Base-by-base conservation (phyloP, 1,140 invertebrate genomes). In the Ericerus pela region DNA sequence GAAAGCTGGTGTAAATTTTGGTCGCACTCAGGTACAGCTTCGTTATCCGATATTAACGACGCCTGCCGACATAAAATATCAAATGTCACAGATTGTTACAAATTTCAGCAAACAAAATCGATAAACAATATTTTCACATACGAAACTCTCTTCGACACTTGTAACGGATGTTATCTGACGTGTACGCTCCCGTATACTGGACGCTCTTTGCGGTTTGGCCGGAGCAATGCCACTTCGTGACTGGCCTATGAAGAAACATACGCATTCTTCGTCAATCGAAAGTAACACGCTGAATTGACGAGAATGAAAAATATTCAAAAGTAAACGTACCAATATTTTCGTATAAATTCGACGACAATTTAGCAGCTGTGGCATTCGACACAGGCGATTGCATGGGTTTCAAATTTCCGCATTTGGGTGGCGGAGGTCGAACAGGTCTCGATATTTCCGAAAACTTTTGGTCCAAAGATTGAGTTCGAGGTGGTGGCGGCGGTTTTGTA, bases 131-230 rank as follows among this genome's bases (percentile, higher is more conserved):
- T 10, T 33, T 10, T n/a, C n/a, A 33, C 41, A 8, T 16, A 47
- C 41, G 20, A 47, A 41, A 41, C 20, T 47, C 20, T 47, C 41
- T 24, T 47, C 20, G 8, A n/a, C n/a, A 33, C 30, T 33, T 10
- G 20, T 24, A 22, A 22, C 16, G 2, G 16, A 24, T 8, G 41
- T 47, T 20, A 8, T 8, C 14, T 47, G 41, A 10, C 41, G 22
- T 18, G 41, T 24, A 47, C 41, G 41, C 4, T 47, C 41, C 26
- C 41, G 22, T 3, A 87, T 83, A 66, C 84, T 87, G 6, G 83
- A 82, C 18, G 84, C 86, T 60, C 85, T 73, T 66, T 86, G 82
- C 6, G 85, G 85, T 69, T 88, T 88, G 10, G 80, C 82, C 3
- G 75, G 75, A 43, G 82, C 80, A 53, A 88, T 75, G 10, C 77